Evolutionary conservation across 2,888 invertebrate genomes (phyloP).

Genomic region (Drosophila mimica): DNA sequence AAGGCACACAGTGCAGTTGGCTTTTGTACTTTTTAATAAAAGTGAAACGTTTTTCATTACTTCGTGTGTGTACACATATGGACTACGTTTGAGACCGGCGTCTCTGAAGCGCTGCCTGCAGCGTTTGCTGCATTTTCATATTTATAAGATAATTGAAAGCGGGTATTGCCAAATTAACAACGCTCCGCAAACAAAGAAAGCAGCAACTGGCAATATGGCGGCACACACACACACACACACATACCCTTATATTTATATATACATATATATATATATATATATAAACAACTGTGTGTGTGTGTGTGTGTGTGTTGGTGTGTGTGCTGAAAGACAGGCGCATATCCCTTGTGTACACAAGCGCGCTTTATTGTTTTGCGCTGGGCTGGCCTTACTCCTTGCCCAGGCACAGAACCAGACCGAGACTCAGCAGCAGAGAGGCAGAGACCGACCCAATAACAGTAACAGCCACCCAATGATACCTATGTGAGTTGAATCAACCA

Average conservation of each 20-base stretch:
- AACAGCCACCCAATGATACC: slow-evolving; percentile 60
- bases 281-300: background rate
- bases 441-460: slow-evolving; percentile 9
- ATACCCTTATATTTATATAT: slow-evolving; percentile 15
- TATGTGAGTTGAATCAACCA: slow-evolving; percentile 48
- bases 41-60: slow-evolving; percentile 78
- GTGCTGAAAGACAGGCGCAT: slow-evolving; percentile 73
- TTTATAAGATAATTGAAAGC: slow-evolving; percentile 85
- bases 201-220: slow-evolving; percentile 67
- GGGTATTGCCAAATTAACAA: slow-evolving; percentile 84
- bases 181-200: slow-evolving; percentile 80
- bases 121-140: slow-evolving; percentile 83
- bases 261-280: slow-evolving; percentile 2
- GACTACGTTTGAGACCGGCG: slow-evolving; percentile 28
- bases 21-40: slow-evolving; percentile 71
- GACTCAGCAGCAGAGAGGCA: background rate
- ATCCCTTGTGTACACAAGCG: slow-evolving; percentile 83
- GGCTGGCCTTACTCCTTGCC: slow-evolving; percentile 65
- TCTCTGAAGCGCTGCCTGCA: slow-evolving; percentile 52
- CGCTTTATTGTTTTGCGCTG: slow-evolving; percentile 83
- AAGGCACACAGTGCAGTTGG: slow-evolving; percentile 82
- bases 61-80: slow-evolving; percentile 34
- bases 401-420: slow-evolving; percentile 6
- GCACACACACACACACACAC: slow-evolving; percentile 43
- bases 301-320: slow-evolving; percentile 32